Percentiles rank a stretch among this genome's conserved stretches.
Conservation (phyloP, 2,113 vertebrate genomes). For the Malaclemys terrapin region DNA sequence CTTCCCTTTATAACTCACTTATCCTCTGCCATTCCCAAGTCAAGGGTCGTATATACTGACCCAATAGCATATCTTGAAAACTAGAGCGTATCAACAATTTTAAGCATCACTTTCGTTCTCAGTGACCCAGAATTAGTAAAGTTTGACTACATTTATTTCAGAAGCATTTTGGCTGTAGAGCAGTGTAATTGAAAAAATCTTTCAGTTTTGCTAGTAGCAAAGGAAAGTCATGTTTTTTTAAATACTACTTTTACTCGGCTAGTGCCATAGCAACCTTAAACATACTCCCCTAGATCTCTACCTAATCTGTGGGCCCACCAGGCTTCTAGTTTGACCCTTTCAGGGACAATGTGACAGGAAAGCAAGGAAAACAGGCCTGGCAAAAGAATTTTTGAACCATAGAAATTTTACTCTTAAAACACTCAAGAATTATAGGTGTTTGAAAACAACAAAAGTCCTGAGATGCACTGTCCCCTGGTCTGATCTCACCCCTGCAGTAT, state of each 20-base stretch:
- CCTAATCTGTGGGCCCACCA: not conserved
- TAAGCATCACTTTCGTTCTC: no score
- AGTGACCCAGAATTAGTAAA: no score
- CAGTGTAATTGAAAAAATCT: not conserved
- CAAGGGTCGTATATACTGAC: no score
- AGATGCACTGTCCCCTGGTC: not conserved
- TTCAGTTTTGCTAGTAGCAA: not conserved
- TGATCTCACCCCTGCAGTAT: not conserved
- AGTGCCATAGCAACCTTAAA: not conserved
- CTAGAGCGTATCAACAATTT: no score
- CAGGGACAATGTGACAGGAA: not conserved
- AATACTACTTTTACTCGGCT: not conserved
- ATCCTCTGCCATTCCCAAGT: no score
- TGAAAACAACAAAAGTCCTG: not conserved
- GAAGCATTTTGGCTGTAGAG: no score
- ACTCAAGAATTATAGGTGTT: not conserved
- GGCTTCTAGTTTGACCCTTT: not conserved
- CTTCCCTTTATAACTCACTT: no score
- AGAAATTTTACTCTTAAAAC: not conserved
- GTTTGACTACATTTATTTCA: no score
- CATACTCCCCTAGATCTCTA: not conserved
- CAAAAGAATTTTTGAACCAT: not conserved
- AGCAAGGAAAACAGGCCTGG: not conserved
- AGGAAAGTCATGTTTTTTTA: no score
- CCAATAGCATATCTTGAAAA: no score